Conservation (phyloP, 2,113 vertebrate species). For the Alces alces region DNA sequence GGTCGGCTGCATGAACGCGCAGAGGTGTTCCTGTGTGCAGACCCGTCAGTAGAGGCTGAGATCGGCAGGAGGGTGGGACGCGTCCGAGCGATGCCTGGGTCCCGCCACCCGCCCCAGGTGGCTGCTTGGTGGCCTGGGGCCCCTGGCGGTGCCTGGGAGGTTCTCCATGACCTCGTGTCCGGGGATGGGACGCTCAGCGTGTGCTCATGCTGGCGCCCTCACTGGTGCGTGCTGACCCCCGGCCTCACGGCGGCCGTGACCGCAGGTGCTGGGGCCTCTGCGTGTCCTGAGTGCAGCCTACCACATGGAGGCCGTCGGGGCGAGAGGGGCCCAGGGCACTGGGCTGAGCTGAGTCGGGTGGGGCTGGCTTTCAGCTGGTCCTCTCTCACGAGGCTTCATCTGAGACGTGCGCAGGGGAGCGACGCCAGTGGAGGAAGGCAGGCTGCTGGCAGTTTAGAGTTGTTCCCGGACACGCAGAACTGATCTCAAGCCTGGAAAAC, state of each 20-base stretch:
- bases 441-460: no score
- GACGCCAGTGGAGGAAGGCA: background rate
- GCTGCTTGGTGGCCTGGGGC: background rate
- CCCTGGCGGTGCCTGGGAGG: background rate
- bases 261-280: background rate
- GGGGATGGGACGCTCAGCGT: no score
- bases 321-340: no score
- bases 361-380: fast-evolving
- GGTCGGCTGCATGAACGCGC: fast-evolving
- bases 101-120: background rate
- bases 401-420: fast-evolving
- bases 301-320: fast-evolving
- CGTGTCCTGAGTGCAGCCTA: background rate
- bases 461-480: background rate
- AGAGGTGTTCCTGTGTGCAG: background rate
- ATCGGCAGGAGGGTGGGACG: background rate
- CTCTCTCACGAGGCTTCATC: background rate
- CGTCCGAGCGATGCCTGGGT: no score
- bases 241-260: fast-evolving
- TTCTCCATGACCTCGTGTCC: fast-evolving
- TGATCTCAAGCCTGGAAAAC: background rate
- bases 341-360: background rate
- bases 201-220: background rate
- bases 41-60: background rate
- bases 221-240: background rate